phyloP scores from a whole-genome alignment of 2,113 vertebrate species.

The Zeus faber region DNA sequence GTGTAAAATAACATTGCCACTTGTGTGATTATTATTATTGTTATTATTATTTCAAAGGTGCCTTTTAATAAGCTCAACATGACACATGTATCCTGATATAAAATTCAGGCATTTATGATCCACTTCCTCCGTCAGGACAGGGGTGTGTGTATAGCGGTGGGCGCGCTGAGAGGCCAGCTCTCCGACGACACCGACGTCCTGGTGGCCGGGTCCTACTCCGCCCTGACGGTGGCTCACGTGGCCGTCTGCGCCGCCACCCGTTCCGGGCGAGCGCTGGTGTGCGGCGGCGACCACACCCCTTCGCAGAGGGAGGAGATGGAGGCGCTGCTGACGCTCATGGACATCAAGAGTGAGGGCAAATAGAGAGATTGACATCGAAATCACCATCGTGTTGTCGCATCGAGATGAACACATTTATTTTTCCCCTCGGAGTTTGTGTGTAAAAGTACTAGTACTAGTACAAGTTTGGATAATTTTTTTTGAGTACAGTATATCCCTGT shows the following conservation, averaged over 20 bases:
- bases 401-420: no score
- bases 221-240: constrained; percentile 81
- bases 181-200: constrained; percentile 76
- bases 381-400: not conserved
- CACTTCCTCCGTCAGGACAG: no score
- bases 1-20: no score
- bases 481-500: no score
- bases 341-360: constrained; percentile 80
- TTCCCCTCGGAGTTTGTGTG: no score
- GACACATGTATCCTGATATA: no score
- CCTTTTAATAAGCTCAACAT: no score
- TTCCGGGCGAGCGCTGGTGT: constrained; percentile 74
- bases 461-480: no score
- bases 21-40: no score
- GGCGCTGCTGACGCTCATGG: constrained; percentile 71
- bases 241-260: constrained; percentile 64
- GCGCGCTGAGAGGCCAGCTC: constrained; percentile 76
- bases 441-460: no score
- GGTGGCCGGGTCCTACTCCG: constrained; percentile 79
- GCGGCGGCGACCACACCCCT: constrained; percentile 71
- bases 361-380: not conserved
- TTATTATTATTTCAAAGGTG: no score
- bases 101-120: no score
- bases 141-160: constrained; percentile 83
- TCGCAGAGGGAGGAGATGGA: constrained; percentile 70